Conservation (phyloP, 2,888 invertebrate genomes). For the Erannis defoliaria region DNA sequence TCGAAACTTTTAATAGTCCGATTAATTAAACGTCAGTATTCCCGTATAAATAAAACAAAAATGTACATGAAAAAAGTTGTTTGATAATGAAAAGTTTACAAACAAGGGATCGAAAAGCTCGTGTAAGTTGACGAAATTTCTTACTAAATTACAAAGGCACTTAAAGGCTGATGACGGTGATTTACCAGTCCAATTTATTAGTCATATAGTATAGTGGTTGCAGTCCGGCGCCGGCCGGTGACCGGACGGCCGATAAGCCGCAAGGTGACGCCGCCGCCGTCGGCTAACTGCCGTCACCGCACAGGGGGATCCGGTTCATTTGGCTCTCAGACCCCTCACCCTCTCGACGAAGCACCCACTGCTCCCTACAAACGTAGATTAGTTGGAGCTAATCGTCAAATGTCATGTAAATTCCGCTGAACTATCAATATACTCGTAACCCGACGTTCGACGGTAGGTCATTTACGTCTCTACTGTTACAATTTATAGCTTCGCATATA, state of each 20-base stretch:
- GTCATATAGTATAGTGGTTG: conserved; percentile 46
- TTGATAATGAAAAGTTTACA: too few species aligned
- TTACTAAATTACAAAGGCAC: conserved; percentile 18
- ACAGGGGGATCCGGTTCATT: conserved; percentile 58
- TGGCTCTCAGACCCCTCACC: conserved; percentile 53
- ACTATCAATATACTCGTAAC: conserved; percentile 36
- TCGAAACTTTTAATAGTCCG: too few species aligned
- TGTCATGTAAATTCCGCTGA: conserved; percentile 46
- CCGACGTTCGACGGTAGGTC: conserved; percentile 8
- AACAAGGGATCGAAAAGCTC: neutral
- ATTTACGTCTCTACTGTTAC: too few species aligned
- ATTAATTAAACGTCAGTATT: too few species aligned
- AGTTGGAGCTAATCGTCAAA: conserved; percentile 59
- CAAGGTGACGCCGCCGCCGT: conserved; percentile 68
- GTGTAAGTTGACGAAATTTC: neutral
- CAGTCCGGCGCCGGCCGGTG: conserved; percentile 55
- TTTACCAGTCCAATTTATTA: conserved; percentile 52
- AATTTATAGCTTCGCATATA: too few species aligned
- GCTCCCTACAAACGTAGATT: conserved; percentile 61
- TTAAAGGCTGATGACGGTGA: conserved; percentile 44
- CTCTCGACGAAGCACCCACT: conserved; percentile 44
- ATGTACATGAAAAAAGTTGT: neutral
- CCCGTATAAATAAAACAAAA: too few species aligned
- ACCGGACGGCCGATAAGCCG: conserved; percentile 74
- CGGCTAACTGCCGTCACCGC: conserved; percentile 64